These are phyloP conservation scores for Turdus rufiventris DNA, from an alignment of 2,113 vertebrate species.

Conservation along the genomic window DNA sequence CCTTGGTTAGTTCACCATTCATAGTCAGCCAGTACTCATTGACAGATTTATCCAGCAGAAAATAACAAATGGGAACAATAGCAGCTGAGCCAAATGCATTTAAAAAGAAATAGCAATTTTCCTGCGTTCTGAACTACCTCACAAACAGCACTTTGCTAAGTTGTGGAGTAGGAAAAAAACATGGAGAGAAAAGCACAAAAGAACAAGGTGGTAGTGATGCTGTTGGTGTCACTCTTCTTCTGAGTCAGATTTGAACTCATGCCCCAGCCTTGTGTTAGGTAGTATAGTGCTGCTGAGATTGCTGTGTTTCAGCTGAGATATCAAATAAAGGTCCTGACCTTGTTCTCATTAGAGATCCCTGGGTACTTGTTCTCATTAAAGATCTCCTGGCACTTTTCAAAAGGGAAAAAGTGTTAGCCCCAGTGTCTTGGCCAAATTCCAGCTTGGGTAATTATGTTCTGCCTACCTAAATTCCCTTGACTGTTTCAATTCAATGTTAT, in stretches of 20 bases:
- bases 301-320: slow-evolving; percentile 58
- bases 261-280: slow-evolving; percentile 20
- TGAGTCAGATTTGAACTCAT: slow-evolving; percentile 16
- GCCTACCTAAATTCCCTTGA: slow-evolving; percentile 55
- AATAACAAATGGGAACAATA: not conserved
- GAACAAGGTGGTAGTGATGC: not conserved
- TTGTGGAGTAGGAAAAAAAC: not conserved
- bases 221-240: slow-evolving; percentile 20
- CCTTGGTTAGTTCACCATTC: not conserved
- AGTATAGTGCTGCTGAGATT: slow-evolving; percentile 27
- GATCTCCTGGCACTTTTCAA: slow-evolving; percentile 63
- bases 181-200: not conserved
- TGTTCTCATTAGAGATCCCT: slow-evolving; percentile 66
- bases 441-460: slow-evolving; percentile 57
- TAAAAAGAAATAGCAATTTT: not conserved
- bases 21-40: not conserved
- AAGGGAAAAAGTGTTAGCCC: slow-evolving; percentile 50
- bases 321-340: slow-evolving; percentile 54
- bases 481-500: slow-evolving; percentile 13
- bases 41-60: not conserved
- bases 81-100: not conserved
- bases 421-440: slow-evolving; percentile 62
- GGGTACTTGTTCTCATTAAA: slow-evolving; percentile 67
- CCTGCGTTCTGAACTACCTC: not conserved
- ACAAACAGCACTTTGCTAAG: not conserved